Conservation (phyloP, 2,888 invertebrate species). For the Euplagia quadripunctaria region DNA sequence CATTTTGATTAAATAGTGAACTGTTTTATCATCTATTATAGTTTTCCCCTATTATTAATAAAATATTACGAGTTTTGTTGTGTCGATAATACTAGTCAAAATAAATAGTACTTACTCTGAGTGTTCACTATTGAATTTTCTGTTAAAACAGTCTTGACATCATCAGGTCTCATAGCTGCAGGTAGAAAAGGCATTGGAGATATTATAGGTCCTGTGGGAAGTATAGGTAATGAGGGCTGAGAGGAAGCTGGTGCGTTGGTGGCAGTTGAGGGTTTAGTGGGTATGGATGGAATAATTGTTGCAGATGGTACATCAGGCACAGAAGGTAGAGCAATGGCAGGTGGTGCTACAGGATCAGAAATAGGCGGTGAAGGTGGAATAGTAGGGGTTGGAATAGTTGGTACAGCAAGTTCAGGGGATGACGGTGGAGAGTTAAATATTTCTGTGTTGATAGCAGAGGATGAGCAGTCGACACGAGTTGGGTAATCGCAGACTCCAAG, state of each 20-base stretch:
- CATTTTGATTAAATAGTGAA: too few species aligned
- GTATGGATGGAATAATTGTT: conserved; percentile 26
- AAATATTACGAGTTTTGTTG: too few species aligned
- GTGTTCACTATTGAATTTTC: conserved; percentile 64
- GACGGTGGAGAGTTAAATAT: conserved; percentile 12
- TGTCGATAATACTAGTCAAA: too few species aligned
- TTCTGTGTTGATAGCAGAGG: conserved; percentile 36
- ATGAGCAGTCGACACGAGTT: conserved; percentile 86
- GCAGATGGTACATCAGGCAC: conserved; percentile 25
- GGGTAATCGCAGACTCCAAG: conserved; percentile 90
- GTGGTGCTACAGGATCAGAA: conserved; percentile 17
- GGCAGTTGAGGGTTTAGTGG: conserved; percentile 12
- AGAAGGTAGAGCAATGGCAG: conserved; percentile 20
- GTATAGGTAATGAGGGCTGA: neutral
- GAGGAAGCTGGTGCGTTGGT: conserved; percentile 14
- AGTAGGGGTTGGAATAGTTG: neutral
- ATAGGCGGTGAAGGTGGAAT: neutral
- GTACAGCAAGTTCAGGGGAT: neutral
- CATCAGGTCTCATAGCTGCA: conserved; percentile 33
- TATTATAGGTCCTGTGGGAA: conserved; percentile 26
- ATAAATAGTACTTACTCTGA: conserved; percentile 62
- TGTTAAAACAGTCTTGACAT: conserved; percentile 47
- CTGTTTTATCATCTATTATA: too few species aligned
- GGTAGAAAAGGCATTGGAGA: conserved; percentile 21
- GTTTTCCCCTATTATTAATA: too few species aligned